A percentile compares a stretch with the other conserved stretches of the same genome.
Conservation (phyloP, 1,140 invertebrate species). For the Stegodyphus mimosarum region DNA sequence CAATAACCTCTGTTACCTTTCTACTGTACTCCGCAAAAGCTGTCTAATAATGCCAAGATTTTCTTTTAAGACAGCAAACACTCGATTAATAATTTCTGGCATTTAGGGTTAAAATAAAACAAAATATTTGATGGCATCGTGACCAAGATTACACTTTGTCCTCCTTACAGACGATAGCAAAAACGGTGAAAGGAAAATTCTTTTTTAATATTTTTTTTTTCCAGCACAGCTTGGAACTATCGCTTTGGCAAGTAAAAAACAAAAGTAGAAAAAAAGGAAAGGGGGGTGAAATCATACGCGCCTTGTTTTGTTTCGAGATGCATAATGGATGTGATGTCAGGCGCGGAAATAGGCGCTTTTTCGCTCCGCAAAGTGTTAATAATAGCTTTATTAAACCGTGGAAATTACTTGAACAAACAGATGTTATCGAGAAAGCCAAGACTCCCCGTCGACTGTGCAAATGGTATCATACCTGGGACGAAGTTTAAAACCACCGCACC, state of each 20-base stretch:
- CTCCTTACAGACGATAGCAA: background rate
- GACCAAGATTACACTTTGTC: background rate
- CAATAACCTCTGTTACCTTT: too few species aligned
- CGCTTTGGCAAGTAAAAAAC: too few species aligned
- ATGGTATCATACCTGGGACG: conserved; percentile 24
- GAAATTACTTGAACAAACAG: conserved; percentile 57
- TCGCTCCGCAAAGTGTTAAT: conserved; percentile 48
- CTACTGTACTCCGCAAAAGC: too few species aligned
- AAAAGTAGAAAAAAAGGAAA: background rate
- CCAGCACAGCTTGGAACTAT: too few species aligned
- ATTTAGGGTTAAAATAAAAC: background rate
- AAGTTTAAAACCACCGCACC: background rate
- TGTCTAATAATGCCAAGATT: too few species aligned
- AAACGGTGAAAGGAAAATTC: background rate
- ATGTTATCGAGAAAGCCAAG: conserved; percentile 24
- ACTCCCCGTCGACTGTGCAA: conserved; percentile 35
- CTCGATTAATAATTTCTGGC: background rate
- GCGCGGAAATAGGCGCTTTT: conserved; percentile 51
- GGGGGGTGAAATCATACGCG: background rate
- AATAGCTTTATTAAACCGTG: conserved; percentile 54
- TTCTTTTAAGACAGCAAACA: background rate
- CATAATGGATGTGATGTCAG: conserved; percentile 47
- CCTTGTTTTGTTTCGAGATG: background rate
- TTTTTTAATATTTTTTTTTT: too few species aligned
- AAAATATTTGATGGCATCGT: background rate